These are phyloP conservation scores for Drosophila greeni DNA, from an alignment of 2,888 invertebrate genomes.

Conservation along the genomic window DNA sequence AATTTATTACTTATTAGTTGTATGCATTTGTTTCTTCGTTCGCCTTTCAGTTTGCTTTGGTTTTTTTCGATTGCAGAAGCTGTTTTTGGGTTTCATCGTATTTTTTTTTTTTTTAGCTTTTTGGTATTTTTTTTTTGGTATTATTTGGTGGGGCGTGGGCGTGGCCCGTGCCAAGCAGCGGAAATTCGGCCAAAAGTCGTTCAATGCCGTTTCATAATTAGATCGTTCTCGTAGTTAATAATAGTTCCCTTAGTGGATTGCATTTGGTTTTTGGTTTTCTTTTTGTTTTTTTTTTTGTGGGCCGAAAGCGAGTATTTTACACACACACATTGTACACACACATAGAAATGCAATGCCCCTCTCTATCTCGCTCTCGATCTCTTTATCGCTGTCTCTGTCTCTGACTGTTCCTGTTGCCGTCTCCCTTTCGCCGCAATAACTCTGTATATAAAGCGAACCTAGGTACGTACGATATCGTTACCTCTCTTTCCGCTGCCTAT, in stretches of 20 bases:
- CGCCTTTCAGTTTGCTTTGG: constrained; percentile 11
- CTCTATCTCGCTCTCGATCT: constrained; percentile 6
- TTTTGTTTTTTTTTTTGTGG: neutral
- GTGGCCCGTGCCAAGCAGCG: constrained; percentile 55
- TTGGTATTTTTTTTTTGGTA: constrained; percentile 17
- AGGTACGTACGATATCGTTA: constrained; percentile 5
- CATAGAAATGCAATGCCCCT: constrained; percentile 60
- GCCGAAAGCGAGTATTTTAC: constrained; percentile 62
- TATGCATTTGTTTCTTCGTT: constrained; percentile 19
- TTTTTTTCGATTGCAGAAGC: constrained; percentile 27
- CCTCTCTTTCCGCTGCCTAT: neutral
- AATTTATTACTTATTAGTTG: constrained; percentile 41
- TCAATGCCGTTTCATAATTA: constrained; percentile 33
- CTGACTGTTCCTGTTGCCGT: constrained; percentile 22
- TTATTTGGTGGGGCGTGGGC: constrained; percentile 54
- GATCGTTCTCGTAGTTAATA: constrained; percentile 30
- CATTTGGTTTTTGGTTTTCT: constrained; percentile 5
- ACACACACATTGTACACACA: constrained; percentile 27
- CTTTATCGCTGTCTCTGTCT: constrained; percentile 14
- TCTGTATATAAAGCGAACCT: constrained; percentile 7
- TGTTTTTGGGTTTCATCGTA: constrained; percentile 21
- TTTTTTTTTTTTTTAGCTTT: constrained; percentile 13
- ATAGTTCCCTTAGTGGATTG: constrained; percentile 23
- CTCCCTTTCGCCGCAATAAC: constrained; percentile 6
- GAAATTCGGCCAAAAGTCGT: constrained; percentile 33